phyloP scores from a whole-genome alignment of 2,113 vertebrate species.

The Propithecus coquereli region DNA sequence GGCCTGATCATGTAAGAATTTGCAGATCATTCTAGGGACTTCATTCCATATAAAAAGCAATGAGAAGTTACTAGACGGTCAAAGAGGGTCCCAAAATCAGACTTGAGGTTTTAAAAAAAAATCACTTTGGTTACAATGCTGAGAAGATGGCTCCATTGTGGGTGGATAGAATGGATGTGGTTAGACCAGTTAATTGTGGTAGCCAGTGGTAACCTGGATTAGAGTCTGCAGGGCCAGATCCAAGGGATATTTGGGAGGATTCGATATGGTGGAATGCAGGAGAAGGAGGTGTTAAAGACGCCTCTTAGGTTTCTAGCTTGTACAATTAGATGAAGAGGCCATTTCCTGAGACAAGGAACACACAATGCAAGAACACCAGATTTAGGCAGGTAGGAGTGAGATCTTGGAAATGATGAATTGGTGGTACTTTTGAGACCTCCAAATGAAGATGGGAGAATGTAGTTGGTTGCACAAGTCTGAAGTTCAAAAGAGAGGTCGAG shows the following conservation, averaged over 20 bases:
- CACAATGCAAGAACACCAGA: not conserved
- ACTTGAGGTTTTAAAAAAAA: not conserved
- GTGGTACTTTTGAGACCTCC: not conserved
- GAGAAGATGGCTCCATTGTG: not conserved
- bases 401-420: not conserved
- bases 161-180: not conserved
- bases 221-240: not conserved
- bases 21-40: not conserved
- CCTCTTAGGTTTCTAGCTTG: not conserved
- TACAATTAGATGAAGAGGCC: not conserved
- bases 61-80: not conserved
- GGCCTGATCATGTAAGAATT: not conserved
- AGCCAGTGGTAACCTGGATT: not conserved
- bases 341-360: not conserved
- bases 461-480: not conserved
- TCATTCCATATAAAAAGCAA: not conserved
- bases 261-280: not conserved
- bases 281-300: not conserved
- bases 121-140: not conserved
- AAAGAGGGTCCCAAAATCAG: not conserved
- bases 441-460: not conserved
- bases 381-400: no score
- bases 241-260: not conserved
- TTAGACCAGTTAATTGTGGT: not conserved
- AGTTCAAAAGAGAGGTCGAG: not conserved